These are phyloP conservation scores for Acronicta alni DNA, from an alignment of 2,888 invertebrate genomes.

Conservation along the genomic window DNA sequence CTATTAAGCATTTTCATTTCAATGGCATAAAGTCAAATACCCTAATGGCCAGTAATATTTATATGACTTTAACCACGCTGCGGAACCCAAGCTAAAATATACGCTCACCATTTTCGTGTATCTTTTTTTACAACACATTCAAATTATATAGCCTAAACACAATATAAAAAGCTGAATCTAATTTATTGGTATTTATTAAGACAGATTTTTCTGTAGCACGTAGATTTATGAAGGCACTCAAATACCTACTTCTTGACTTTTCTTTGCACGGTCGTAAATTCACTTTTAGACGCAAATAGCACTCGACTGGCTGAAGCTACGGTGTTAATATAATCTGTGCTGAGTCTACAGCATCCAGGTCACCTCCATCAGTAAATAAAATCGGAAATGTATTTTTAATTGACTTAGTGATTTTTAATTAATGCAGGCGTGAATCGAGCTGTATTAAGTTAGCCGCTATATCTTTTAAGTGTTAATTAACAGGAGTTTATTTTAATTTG, in stretches of 20 bases:
- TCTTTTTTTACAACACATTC: slow-evolving; percentile 5
- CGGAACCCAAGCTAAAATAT: not conserved
- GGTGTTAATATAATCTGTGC: slow-evolving; percentile 71
- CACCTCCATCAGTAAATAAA: slow-evolving; percentile 70
- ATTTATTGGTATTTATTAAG: slow-evolving; percentile 34
- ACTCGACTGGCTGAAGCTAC: slow-evolving; percentile 59
- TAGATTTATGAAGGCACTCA: slow-evolving; percentile 41
- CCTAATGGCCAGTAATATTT: too few species aligned
- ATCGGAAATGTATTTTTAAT: slow-evolving; percentile 59
- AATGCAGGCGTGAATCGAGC: slow-evolving; percentile 25
- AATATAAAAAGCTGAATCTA: slow-evolving; percentile 6
- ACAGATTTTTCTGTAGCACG: slow-evolving; percentile 28
- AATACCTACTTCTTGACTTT: slow-evolving; percentile 50
- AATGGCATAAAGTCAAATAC: too few species aligned
- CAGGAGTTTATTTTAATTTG: slow-evolving; percentile 23
- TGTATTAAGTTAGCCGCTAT: slow-evolving; percentile 14
- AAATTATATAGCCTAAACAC: slow-evolving; percentile 17
- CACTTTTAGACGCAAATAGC: slow-evolving; percentile 63
- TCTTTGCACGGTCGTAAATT: slow-evolving; percentile 49
- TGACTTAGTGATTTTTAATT: slow-evolving; percentile 47
- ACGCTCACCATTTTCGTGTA: not conserved
- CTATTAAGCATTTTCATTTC: too few species aligned
- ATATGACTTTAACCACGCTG: too few species aligned
- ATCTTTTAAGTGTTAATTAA: slow-evolving; percentile 30
- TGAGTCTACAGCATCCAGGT: slow-evolving; percentile 67